phyloP scores from a whole-genome alignment of 2,113 vertebrate genomes.

The Carassius auratus region DNA sequence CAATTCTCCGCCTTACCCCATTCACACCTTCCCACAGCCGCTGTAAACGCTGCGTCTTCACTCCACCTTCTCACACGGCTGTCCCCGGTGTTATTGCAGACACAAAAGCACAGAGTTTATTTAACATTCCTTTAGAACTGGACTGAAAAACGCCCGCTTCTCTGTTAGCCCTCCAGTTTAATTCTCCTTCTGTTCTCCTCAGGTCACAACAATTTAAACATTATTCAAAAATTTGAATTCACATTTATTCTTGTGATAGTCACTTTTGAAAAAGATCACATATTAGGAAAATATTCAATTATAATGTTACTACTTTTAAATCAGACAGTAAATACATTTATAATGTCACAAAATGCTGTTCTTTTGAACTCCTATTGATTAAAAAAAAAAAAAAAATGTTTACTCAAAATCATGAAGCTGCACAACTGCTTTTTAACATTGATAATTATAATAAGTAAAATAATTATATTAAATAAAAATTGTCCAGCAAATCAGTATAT shows the following conservation, averaged over 20 bases:
- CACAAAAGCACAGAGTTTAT: constrained; percentile 75
- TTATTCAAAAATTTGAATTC: neutral
- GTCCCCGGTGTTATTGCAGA: constrained; percentile 59
- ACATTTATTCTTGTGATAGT: neutral
- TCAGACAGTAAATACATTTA: neutral
- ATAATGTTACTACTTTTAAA: neutral
- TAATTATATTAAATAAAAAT: too few relatives aligned
- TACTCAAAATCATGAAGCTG: neutral
- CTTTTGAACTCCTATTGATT: too few relatives aligned
- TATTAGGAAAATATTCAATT: neutral
- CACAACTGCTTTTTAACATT: neutral
- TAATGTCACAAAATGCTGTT: neutral
- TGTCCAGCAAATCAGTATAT: too few relatives aligned
- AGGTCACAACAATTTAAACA: neutral
- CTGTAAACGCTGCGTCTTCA: constrained; percentile 44
- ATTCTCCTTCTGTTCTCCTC: neutral
- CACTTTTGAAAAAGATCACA: neutral
- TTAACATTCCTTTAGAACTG: constrained; percentile 71
- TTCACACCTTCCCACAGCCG: constrained; percentile 43
- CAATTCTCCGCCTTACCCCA: constrained; percentile 24
- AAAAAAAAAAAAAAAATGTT: too few relatives aligned
- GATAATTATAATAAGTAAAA: too few relatives aligned
- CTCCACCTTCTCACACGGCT: constrained; percentile 70
- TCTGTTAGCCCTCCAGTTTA: neutral
- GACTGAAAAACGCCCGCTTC: constrained; percentile 58